Base-by-base conservation (phyloP, 2,888 invertebrate species). In the Polydesmus complanatus region DNA sequence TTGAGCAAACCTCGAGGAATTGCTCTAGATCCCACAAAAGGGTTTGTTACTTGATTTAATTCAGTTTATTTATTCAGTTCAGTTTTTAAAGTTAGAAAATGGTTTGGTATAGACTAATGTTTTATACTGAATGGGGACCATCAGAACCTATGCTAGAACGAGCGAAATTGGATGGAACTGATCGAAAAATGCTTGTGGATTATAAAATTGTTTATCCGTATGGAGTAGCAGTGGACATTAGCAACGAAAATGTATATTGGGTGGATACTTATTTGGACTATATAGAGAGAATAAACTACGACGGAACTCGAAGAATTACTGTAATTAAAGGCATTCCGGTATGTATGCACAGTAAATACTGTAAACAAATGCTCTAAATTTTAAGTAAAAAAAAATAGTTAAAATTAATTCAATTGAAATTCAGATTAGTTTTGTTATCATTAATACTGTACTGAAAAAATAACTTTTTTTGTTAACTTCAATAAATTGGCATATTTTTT, bases 261-360 rank as follows among this genome's bases (percentile, higher is more conserved):
- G 82, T 84, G 60, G 90, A 90, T 74, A 81, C 82, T 5, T 88
- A 86, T 74, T 78, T 88, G 68, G 87, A 87, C 76, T 82, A 81
- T 68, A 80, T 90, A 3, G 87, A 89, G 74, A 78, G 85, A 63
- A 81, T 85, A 23, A 82, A 86, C 75, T 90, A 89, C 73, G 79
- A 84, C 70, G 89, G 88, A 11, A 74, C 74, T 19, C 79, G 82
- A 68, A 77, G 87, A 60, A 75, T 74, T 69, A 83, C 83, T 3
- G 75, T 84, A 58, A 76, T 79, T 61, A 78, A 78, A 66, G 78
- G 77, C 48, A 77, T 76, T 68, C 73, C 74, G 64, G 80, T 80
- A 63, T 72, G 75, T 67, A 53, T n/a, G n/a, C n/a, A n/a, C n/a
- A n/a, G n/a, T n/a, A n/a, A n/a, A n/a, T n/a, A n/a, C n/a, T n/a